These are phyloP conservation scores for Zophobas atratus DNA, from an alignment of 1,140 invertebrate genomes.

Conservation along the genomic window DNA sequence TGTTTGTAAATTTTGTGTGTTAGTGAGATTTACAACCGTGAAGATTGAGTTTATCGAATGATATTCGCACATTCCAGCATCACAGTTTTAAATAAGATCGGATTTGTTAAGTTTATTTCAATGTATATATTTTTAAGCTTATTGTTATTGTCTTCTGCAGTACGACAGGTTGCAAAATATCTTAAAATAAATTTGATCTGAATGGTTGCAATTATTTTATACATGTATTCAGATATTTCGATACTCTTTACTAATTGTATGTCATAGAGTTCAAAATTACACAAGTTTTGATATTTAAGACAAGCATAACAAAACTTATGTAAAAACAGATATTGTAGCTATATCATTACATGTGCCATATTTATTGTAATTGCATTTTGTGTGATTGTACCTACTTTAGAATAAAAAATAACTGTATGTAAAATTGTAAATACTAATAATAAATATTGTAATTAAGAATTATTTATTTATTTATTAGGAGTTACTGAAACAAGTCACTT, in stretches of 20 bases:
- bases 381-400: constrained; percentile 58
- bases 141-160: constrained; percentile 24
- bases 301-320: constrained; percentile 43
- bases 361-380: constrained; percentile 62
- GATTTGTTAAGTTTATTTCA: constrained; percentile 29
- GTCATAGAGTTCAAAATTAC: constrained; percentile 34
- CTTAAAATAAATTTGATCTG: constrained; percentile 46
- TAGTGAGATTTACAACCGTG: constrained; percentile 44
- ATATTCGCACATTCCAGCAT: constrained; percentile 12
- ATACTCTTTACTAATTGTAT: constrained; percentile 49
- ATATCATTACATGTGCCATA: constrained; percentile 62
- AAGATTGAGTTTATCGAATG: constrained; percentile 40
- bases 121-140: constrained; percentile 37
- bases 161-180: constrained; percentile 10
- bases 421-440: constrained; percentile 63
- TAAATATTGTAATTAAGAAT: constrained; percentile 52
- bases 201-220: constrained; percentile 48
- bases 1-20: constrained; percentile 48
- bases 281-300: constrained; percentile 39
- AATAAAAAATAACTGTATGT: constrained; percentile 57
- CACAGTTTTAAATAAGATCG: neutral
- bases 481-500: too few species aligned
- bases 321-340: constrained; percentile 46
- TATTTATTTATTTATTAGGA: too few species aligned
- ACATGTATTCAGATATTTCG: constrained; percentile 51